Conservation (phyloP, 1,140 invertebrate genomes). For the Saxidomus purpurata region DNA sequence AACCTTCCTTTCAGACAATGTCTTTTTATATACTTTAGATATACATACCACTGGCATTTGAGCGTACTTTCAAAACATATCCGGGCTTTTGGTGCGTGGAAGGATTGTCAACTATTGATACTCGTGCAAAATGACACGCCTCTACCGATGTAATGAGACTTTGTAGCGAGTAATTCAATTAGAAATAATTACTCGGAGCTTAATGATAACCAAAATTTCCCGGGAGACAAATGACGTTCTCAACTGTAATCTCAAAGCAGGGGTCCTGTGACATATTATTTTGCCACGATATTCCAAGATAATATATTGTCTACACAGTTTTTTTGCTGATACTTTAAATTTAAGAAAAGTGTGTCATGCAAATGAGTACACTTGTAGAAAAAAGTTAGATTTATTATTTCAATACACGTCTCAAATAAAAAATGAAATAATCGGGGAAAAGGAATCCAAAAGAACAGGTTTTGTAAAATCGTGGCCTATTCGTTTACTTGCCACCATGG, state of each 20-base stretch:
- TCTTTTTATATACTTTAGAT: no score
- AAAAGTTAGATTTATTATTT: no score
- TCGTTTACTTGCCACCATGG: no score
- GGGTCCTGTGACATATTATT: slow-evolving; percentile 43
- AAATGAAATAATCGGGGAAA: no score
- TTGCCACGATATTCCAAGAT: slow-evolving; percentile 16
- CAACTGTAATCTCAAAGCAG: background rate
- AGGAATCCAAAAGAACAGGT: no score
- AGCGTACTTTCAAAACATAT: no score
- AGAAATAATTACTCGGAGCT: slow-evolving; percentile 50
- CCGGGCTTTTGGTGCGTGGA: background rate
- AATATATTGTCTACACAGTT: background rate
- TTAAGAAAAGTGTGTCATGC: no score
- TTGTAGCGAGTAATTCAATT: slow-evolving; percentile 59
- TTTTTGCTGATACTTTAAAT: background rate
- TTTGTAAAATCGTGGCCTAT: no score
- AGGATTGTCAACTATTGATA: background rate
- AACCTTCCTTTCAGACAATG: no score
- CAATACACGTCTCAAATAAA: no score
- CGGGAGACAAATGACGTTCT: slow-evolving; percentile 14
- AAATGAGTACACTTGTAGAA: no score
- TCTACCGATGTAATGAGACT: slow-evolving; percentile 37
- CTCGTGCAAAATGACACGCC: slow-evolving; percentile 37
- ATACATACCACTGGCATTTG: no score
- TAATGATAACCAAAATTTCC: slow-evolving; percentile 57